These are phyloP conservation scores for Penelope pileata DNA, from an alignment of 2,113 vertebrate genomes.

Conservation along the genomic window DNA sequence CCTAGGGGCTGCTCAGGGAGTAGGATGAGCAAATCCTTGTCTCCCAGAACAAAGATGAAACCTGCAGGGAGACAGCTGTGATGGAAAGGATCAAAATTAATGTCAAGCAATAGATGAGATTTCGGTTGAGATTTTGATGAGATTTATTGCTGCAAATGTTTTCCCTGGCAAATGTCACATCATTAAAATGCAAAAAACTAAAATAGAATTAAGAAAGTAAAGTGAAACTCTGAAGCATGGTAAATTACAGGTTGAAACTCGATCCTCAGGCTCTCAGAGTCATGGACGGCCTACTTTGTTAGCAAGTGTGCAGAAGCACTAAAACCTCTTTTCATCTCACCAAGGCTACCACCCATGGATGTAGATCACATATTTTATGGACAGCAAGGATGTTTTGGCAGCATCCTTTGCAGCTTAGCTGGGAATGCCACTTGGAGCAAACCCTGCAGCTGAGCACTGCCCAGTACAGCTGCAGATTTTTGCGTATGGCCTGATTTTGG, in stretches of 20 bases:
- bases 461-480: neutral
- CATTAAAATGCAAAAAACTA: neutral
- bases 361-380: neutral
- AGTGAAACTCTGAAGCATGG: neutral
- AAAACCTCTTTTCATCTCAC: neutral
- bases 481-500: accelerated
- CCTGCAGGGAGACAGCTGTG: neutral
- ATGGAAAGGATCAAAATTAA: conserved; percentile 20
- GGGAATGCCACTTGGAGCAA: neutral
- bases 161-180: conserved; percentile 29
- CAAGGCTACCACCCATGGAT: neutral
- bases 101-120: conserved; percentile 44
- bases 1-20: neutral
- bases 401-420: neutral
- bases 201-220: neutral
- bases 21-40: conserved; percentile 3
- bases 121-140: conserved; percentile 37
- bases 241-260: neutral
- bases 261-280: neutral
- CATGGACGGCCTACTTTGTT: neutral
- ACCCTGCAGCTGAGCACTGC: neutral
- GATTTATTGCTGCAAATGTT: conserved; percentile 49
- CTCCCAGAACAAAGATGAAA: conserved; percentile 8
- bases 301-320: neutral
- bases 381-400: neutral